Percentiles rank a stretch among this genome's conserved stretches.
Conservation (phyloP, 2,888 invertebrate species). For the Allygus modestus region DNA sequence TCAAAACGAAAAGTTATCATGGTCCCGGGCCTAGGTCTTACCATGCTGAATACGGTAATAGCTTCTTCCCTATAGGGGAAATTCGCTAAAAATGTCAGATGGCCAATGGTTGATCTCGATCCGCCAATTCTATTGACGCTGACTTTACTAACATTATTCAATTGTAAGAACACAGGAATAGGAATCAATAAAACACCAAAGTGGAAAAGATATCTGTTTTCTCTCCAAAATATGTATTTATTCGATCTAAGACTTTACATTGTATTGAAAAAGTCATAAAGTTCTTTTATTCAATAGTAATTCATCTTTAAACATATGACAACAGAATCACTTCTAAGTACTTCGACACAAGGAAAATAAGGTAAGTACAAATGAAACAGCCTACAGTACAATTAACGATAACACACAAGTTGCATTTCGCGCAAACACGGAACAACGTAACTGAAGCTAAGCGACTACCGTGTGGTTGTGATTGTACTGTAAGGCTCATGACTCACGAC, state of each 20-base stretch:
- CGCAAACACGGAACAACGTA: conserved; percentile 15
- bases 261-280: conserved; percentile 67
- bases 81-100: too few relatives aligned
- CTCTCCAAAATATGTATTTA: conserved; percentile 68
- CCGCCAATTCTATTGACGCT: too few relatives aligned
- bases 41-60: too few relatives aligned
- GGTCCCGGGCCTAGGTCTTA: too few relatives aligned
- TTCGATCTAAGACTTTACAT: conserved; percentile 69
- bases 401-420: conserved; percentile 58
- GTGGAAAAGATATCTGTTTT: conserved; percentile 50
- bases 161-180: neutral
- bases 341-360: conserved; percentile 64
- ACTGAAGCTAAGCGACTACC: conserved; percentile 48
- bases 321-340: conserved; percentile 64
- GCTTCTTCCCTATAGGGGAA: too few relatives aligned
- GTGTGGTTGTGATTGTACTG: conserved; percentile 53
- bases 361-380: conserved; percentile 62
- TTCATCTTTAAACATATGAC: conserved; percentile 63
- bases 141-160: too few relatives aligned
- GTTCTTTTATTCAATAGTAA: conserved; percentile 63
- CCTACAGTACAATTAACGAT: conserved; percentile 64
- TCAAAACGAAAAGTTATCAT: too few relatives aligned
- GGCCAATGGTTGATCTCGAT: too few relatives aligned
- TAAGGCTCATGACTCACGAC: conserved; percentile 35
- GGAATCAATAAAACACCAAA: conserved; percentile 39